Percentiles rank a stretch among this genome's conserved stretches.
Evolutionary conservation across 2,888 invertebrate species (phyloP).

Genomic region (Lamproptera curius): DNA sequence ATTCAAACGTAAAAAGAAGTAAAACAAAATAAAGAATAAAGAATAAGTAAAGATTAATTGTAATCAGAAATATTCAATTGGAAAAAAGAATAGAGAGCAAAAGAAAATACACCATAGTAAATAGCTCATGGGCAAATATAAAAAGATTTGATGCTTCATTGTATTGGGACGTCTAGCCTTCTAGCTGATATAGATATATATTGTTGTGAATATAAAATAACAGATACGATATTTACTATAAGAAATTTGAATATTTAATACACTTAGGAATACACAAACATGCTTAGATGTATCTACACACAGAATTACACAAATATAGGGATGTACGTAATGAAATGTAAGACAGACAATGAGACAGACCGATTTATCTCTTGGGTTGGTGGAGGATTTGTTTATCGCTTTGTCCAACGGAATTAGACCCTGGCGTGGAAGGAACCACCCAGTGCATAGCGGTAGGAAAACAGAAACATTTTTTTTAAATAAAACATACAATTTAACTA

Average conservation of each 20-base stretch:
- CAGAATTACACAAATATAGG: constrained; percentile 54
- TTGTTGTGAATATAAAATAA: constrained; percentile 11
- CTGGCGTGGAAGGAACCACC: constrained; percentile 58
- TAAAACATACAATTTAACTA: constrained; percentile 54
- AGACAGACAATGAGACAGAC: constrained; percentile 60
- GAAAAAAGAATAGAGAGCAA: constrained; percentile 3
- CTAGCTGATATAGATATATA: constrained; percentile 12
- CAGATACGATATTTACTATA: constrained; percentile 19
- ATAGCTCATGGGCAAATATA: constrained; percentile 1
- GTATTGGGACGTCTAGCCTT: constrained; percentile 9
- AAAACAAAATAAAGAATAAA: constrained; percentile 33
- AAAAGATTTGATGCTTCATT: background rate
- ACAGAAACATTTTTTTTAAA: constrained; percentile 58
- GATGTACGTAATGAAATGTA: constrained; percentile 52
- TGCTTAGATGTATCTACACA: constrained; percentile 64
- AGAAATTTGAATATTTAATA: constrained; percentile 21
- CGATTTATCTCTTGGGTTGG: constrained; percentile 71
- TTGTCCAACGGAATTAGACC: constrained; percentile 74
- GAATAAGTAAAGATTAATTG: constrained; percentile 25
- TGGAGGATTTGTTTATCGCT: constrained; percentile 74
- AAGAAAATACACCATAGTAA: background rate
- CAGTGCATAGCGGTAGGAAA: constrained; percentile 63
- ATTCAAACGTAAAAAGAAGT: constrained; percentile 47
- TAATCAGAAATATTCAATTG: constrained; percentile 8
- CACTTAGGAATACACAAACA: constrained; percentile 53